phyloP scores from a whole-genome alignment of 2,888 invertebrate species.

The Polydrusus cervinus region DNA sequence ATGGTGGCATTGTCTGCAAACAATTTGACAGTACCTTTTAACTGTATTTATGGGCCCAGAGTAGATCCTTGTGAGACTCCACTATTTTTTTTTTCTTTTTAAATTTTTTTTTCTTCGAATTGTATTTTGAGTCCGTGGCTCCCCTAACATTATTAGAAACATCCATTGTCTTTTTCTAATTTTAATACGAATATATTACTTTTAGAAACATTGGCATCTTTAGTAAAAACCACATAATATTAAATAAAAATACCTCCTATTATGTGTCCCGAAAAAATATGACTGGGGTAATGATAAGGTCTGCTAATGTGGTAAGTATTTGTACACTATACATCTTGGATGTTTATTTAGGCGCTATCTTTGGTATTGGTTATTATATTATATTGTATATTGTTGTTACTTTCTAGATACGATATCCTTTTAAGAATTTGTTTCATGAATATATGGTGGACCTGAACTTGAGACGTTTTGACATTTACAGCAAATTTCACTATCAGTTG shows the following conservation, averaged over 20 bases:
- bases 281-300: conserved; percentile 58
- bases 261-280: conserved; percentile 61
- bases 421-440: conserved; percentile 55
- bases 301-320: conserved; percentile 59
- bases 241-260: conserved; percentile 39
- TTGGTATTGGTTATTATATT: neutral
- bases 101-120: too few species aligned
- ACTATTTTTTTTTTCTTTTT: too few species aligned
- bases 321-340: too few species aligned
- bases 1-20: too few species aligned
- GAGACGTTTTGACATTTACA: conserved; percentile 57
- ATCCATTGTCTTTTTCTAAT: too few species aligned
- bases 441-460: conserved; percentile 58
- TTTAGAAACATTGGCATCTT: conserved; percentile 38
- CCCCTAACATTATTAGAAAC: too few species aligned
- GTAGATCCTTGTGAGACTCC: too few species aligned
- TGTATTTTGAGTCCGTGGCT: too few species aligned
- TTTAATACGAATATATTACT: neutral
- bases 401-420: conserved; percentile 51
- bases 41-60: too few species aligned
- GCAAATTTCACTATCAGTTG: conserved; percentile 61
- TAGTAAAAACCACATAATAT: conserved; percentile 8
- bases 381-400: neutral
- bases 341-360: too few species aligned
- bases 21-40: too few species aligned